Evolutionary conservation across 2,888 invertebrate species (phyloP).

Genomic region (Hydroisotoma schaefferi): DNA sequence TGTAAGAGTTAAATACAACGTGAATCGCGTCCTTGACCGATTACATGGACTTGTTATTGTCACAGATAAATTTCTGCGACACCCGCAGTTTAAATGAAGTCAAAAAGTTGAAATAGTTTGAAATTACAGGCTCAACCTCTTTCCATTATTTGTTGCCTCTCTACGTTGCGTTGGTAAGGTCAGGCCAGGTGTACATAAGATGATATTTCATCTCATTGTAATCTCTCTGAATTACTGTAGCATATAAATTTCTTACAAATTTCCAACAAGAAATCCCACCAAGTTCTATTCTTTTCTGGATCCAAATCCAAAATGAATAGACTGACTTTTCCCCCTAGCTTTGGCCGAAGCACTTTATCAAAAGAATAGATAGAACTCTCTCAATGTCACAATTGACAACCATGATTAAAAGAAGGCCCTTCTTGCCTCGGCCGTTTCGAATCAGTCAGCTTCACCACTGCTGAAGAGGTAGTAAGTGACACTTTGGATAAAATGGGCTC

Average conservation of each 20-base stretch:
- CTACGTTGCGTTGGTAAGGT: too few species aligned
- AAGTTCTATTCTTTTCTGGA: not conserved
- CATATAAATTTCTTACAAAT: slow-evolving; percentile 5
- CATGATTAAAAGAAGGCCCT: slow-evolving; percentile 4
- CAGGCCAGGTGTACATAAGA: slow-evolving; percentile 7
- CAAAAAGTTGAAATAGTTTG: too few species aligned
- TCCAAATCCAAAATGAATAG: slow-evolving; percentile 1
- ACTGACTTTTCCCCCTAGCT: slow-evolving; percentile 1
- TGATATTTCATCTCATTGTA: slow-evolving; percentile 2
- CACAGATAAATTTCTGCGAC: too few species aligned
- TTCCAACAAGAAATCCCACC: not conserved
- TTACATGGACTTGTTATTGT: too few species aligned
- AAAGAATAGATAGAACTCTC: slow-evolving; percentile 1
- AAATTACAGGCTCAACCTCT: too few species aligned
- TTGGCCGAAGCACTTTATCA: not conserved
- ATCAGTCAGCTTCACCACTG: too few species aligned
- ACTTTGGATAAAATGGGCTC: not conserved
- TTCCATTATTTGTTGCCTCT: too few species aligned
- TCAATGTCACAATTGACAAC: slow-evolving; percentile 6
- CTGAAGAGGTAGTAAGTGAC: too few species aligned
- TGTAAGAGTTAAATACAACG: too few species aligned
- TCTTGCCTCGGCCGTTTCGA: not conserved
- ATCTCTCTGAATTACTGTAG: not conserved
- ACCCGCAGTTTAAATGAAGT: too few species aligned
- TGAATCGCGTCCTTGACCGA: too few species aligned